Base-by-base conservation (phyloP, 1,140 invertebrate genomes). In the Drosophila pruinosa region DNA sequence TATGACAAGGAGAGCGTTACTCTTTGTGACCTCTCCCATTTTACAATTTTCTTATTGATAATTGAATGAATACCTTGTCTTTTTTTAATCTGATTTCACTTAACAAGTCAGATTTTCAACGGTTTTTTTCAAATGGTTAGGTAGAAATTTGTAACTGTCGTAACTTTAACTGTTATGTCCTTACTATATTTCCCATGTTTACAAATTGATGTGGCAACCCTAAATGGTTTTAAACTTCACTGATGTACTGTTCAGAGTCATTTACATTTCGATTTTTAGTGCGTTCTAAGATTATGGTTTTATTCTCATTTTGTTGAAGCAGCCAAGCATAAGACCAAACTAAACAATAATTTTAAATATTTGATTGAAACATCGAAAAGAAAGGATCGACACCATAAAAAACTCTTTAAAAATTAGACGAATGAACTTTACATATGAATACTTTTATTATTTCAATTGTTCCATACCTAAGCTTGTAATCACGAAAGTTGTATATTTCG, bases 161-260 rank as follows among this genome's bases (percentile, higher is more conserved):
- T n/a, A n/a, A n/a, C 21, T 71, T 64, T 7, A 14, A 14, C 6
- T 24, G n/a, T 19, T 7, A 36, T 56, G 68, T 50, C 52, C 26
- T 56, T 19, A 24, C 52, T 71, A 57, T 65, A 57, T 52, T 71
- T 71, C 61, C 68, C 43, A 31, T 7, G n/a, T 3, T 10, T 8
- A 10, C 12, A 14, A 54, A 26, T 65, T 10, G 7, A 4, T n/a
- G 26, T 36, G 24, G 24, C 12, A 31, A 10, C 47, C 12, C 47
- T 43, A 7, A 2, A 15, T 41, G 65, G 67, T 69, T 34, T 45
- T 28, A 38, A 70, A 31, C 67, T 64, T 41, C 21, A 34, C 31
- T 34, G 3, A 34, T 34, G 12, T 34, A 4, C 31, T n/a, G n/a
- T n/a, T n/a, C n/a, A n/a, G 31, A 34, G n/a, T 12, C 0, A 28